Conservation (phyloP, 2,888 invertebrate genomes). For the Pycnomerus fuliginosus region DNA sequence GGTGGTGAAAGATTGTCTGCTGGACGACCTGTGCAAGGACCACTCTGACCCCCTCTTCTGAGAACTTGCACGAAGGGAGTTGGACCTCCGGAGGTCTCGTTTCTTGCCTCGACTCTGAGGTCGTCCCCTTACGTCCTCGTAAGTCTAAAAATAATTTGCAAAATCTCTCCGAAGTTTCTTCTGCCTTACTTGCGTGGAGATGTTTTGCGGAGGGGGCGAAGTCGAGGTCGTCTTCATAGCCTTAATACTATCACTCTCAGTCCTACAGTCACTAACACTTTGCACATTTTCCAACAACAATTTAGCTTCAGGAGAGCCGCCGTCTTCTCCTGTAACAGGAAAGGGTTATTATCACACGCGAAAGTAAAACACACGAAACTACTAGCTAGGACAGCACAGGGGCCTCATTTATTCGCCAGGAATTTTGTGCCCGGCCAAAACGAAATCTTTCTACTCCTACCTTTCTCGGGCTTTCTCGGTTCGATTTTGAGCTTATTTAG, state of each 20-base stretch:
- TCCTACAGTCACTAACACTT: conserved; percentile 65
- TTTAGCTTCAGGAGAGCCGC: conserved; percentile 30
- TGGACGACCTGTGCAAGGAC: conserved; percentile 62
- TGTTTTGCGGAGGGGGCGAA: conserved; percentile 83
- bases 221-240: conserved; percentile 66
- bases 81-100: conserved; percentile 44
- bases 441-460: conserved; percentile 73
- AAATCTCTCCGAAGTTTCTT: conserved; percentile 5
- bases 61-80: conserved; percentile 43
- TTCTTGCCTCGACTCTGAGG: conserved; percentile 36
- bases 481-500: conserved; percentile 45
- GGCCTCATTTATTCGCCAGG: conserved; percentile 42
- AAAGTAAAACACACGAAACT: conserved; percentile 30
- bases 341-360: conserved; percentile 27
- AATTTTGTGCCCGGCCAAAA: conserved; percentile 73
- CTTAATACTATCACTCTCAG: conserved; percentile 56
- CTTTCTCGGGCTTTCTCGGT: conserved; percentile 52
- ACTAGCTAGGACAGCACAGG: conserved; percentile 30
- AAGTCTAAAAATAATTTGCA: conserved; percentile 53
- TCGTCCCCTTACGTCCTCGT: conserved; percentile 50
- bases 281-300: conserved; percentile 49
- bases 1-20: conserved; percentile 66
- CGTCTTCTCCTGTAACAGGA: conserved; percentile 45
- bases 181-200: conserved; percentile 71
- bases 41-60: conserved; percentile 39